Base-by-base conservation (phyloP, 1,140 invertebrate species). In the Tetragonula clypearis region DNA sequence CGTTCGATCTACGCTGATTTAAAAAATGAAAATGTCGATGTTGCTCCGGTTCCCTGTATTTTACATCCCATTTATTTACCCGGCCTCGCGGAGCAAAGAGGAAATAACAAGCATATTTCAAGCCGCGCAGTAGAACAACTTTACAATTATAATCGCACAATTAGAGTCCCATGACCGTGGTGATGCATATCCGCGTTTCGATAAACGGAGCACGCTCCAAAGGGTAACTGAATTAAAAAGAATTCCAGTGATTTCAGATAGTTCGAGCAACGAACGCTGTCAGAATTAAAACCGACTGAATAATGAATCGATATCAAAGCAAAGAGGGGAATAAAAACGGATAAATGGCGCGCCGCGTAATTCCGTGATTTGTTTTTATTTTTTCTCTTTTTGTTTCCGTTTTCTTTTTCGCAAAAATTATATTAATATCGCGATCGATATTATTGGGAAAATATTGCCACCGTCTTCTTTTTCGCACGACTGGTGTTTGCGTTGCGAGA, bases 91-190 rank as follows among this genome's bases (percentile, higher is more conserved):
- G 41, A 49, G 30, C 75, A 75, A 60, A 53, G 65, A 83, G 82
- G 82, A 78, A 78, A 83, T 83, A 83, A 83, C 62, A 78, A 78
- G 82, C 82, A 58, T 78, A 83, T 69, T 78, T 78, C 53, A 23
- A 83, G 75, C 82, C 35, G 55, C 19, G 35, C 82, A 69, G 65
- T 71, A 30, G 82, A 83, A 83, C 82, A 78, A 77, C 62, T 83
- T 83, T 83, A 78, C 74, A 83, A 83, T 83, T 83, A 83, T 83
- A 83, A 83, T 83, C 75, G 65, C 19, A 83, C 82, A 83, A 78
- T 83, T 83, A 83, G 55, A 83, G 30, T 83, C 75, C 74, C 55
- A 69, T 56, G 55, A 26, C 65, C 60, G 69, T 26, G 56, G 69
- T 49, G 69, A 72, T 81, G 68, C 74, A n/a, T 71, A 68, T 83